Conservation (phyloP, 23 tunicate genomes). For the Ascidia mentula region DNA sequence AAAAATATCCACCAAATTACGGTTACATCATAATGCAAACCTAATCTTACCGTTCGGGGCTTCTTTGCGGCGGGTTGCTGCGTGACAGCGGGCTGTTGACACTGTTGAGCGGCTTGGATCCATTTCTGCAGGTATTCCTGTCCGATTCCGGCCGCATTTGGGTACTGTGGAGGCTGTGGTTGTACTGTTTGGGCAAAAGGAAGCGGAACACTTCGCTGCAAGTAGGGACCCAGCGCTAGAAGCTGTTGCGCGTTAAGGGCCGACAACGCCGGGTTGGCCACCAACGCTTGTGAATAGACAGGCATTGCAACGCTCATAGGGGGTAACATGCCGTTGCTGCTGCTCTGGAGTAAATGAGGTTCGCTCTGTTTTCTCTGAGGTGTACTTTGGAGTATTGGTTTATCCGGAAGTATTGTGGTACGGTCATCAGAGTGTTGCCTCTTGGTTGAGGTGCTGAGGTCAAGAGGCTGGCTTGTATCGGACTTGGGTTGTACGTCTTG, state of each 20-base stretch:
- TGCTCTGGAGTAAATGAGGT: constrained; percentile 9
- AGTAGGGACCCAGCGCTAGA: constrained; percentile 37
- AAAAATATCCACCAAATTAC: not conserved
- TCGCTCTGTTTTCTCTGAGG: not conserved
- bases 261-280: not conserved
- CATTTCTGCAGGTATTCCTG: constrained; percentile 47
- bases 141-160: not conserved
- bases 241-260: constrained; percentile 43
- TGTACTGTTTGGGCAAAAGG: constrained; percentile 9
- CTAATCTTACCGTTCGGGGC: constrained; percentile 42
- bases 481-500: not conserved
- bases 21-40: not conserved
- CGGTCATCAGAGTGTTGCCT: constrained; percentile 14
- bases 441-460: constrained; percentile 38
- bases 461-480: constrained; percentile 41
- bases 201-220: constrained; percentile 18
- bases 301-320: not conserved
- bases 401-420: not conserved
- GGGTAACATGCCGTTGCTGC: not conserved
- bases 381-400: constrained; percentile 21
- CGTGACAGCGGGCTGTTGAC: constrained; percentile 24
- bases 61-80: constrained; percentile 42
- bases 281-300: constrained; percentile 12
- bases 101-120: constrained; percentile 56
- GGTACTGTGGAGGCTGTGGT: constrained; percentile 12